Evolutionary conservation across 2,888 invertebrate genomes (phyloP), one percentile per base, ranked within the genome.

Genomic region (Julus scandinavius): DNA sequence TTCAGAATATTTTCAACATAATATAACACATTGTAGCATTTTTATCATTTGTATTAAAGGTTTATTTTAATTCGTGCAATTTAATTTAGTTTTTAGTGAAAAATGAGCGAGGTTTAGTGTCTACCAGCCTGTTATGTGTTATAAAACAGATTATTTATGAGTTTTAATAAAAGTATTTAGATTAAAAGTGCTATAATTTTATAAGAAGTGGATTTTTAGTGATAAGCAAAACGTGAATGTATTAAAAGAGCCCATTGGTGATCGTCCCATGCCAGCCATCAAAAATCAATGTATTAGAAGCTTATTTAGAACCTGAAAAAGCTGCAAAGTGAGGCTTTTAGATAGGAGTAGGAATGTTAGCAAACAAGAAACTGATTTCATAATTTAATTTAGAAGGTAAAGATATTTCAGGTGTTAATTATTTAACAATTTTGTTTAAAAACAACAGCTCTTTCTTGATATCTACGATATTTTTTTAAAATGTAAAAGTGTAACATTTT

Each of bases 61-160:
- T 72, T 11, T 20, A 11, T 72, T 58, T 72, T 72, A 29, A 72
- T 72, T 29, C 72, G 72, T 72, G 72, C 72, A 29, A 29, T 63
- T n/a, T 63, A 63, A 20, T 29, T 72, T 72, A 72, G n/a, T n/a
- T 29, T 72, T 72, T 72, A 72, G 72, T 72, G 72, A n/a, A 72
- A 72, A 72, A 9, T 20, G 20, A 72, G 29, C n/a, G 29, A 7
- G 72, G 6, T 72, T 72, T 72, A 72, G 72, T 29, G n/a, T 72
- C n/a, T 72, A 29, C 29, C 5, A 72, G 29, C 7, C 9, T 50
- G 50, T 13, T 7, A 50, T 50, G 13, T 50, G 50, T 50, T 50
- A 50, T 13, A 6, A 72, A 29, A 72, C 29, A 11, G 20, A 72
- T 72, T 72, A 72, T 72, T 29, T 72, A 72, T 29, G 72, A 72